Conservation (phyloP, 1,140 invertebrate genomes). For the Atta colombica region DNA sequence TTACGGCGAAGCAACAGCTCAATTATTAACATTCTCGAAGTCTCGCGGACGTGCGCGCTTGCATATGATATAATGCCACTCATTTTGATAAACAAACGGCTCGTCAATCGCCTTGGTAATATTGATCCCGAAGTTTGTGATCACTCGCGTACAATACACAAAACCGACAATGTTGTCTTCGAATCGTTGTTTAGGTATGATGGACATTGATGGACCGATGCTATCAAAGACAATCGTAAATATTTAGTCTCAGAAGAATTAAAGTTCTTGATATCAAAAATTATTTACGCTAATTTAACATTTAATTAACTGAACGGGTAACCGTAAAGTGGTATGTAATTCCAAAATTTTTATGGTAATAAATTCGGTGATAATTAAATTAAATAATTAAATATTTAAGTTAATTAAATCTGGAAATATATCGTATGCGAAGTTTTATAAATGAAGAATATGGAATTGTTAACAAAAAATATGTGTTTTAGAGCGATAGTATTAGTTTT, state of each 20-base stretch:
- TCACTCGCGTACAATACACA: slow-evolving; percentile 21
- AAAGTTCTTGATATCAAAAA: slow-evolving; percentile 27
- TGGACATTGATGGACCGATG: slow-evolving; percentile 1
- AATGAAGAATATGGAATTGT: no score
- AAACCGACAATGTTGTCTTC: slow-evolving; percentile 46
- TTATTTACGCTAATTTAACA: slow-evolving; percentile 15
- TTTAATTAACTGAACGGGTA: neutral
- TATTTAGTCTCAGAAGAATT: slow-evolving; percentile 62
- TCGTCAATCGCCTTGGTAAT: slow-evolving; percentile 55
- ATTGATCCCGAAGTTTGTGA: slow-evolving; percentile 37
- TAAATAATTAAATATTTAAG: no score
- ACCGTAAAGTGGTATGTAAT: neutral
- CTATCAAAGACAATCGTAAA: slow-evolving; percentile 41
- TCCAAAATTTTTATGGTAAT: no score
- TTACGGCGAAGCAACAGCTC: slow-evolving; percentile 42
- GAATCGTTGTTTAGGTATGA: neutral
- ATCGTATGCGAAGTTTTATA: no score
- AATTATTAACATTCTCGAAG: slow-evolving; percentile 53
- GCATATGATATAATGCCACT: slow-evolving; percentile 58
- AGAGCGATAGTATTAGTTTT: neutral
- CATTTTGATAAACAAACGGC: slow-evolving; percentile 59
- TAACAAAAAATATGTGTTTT: no score
- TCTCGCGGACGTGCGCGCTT: slow-evolving; percentile 2
- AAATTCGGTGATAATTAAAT: neutral
- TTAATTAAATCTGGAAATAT: no score